Conservation (phyloP, 1,140 invertebrate genomes). For the Penaeus vannamei region DNA sequence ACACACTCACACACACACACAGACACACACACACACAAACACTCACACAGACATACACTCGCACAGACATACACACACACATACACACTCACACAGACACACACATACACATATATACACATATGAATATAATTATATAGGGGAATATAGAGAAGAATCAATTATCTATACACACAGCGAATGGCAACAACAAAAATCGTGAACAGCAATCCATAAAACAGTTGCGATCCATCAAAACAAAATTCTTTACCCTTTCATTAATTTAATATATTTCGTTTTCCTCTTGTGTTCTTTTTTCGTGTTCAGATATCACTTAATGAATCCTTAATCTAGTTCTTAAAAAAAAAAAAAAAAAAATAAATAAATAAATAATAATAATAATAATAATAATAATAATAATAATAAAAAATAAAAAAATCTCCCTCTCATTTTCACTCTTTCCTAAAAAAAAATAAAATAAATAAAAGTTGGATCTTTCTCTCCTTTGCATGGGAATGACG, state of each 20-base stretch:
- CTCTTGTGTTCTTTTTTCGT: too few species aligned
- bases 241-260: too few species aligned
- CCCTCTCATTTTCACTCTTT: too few species aligned
- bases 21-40: conserved; percentile 7
- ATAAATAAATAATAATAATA: too few species aligned
- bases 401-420: not conserved
- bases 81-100: not conserved
- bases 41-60: not conserved
- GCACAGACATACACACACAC: not conserved
- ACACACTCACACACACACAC: conserved; percentile 5
- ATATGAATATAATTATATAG: not conserved
- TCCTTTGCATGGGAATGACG: not conserved
- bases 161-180: not conserved
- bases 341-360: too few species aligned
- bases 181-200: not conserved
- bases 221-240: too few species aligned
- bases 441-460: not conserved
- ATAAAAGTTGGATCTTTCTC: not conserved
- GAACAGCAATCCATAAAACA: too few species aligned
- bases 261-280: too few species aligned
- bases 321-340: too few species aligned
- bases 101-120: not conserved
- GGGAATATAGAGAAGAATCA: not conserved
- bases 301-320: too few species aligned
- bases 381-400: not conserved